A percentile compares a stretch with the other conserved stretches of the same genome.
Conservation (phyloP, 2,113 vertebrate genomes). For the Chiloscyllium plagiosum region DNA sequence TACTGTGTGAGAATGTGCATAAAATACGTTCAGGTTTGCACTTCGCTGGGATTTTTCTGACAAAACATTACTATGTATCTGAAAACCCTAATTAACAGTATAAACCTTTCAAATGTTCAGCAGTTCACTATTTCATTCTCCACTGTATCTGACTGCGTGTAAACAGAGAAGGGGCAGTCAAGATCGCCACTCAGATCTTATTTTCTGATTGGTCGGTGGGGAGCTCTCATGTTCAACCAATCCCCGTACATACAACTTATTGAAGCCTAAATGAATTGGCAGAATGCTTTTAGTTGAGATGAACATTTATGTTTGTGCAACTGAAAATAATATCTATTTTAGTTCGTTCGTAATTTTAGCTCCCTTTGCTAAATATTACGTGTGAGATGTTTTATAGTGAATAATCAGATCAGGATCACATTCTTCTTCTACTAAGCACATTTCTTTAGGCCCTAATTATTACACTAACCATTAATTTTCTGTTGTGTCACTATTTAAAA, state of each 20-base stretch:
- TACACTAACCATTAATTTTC: background rate
- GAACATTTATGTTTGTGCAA: background rate
- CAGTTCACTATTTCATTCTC: background rate
- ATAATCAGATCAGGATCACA: too few species aligned
- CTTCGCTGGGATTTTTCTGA: too few species aligned
- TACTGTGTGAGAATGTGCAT: too few species aligned
- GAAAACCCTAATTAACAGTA: background rate
- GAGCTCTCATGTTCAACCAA: background rate
- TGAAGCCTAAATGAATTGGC: background rate
- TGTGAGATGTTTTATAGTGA: background rate
- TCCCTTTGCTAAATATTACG: background rate
- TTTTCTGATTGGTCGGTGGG: conserved; percentile 51
- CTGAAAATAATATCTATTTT: background rate
- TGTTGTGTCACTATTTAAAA: background rate
- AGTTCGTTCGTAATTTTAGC: background rate
- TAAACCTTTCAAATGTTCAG: background rate
- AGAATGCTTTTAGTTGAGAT: background rate
- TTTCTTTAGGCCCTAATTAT: background rate
- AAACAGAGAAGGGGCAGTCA: conserved; percentile 17
- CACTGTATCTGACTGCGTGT: conserved; percentile 4
- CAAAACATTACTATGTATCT: background rate
- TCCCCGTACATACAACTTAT: background rate
- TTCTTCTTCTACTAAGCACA: too few species aligned
- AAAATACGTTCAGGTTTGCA: background rate
- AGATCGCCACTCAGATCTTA: conserved; percentile 44